phyloP scores from a whole-genome alignment of 2,797 vertebrate species.

The Labroides dimidiatus region DNA sequence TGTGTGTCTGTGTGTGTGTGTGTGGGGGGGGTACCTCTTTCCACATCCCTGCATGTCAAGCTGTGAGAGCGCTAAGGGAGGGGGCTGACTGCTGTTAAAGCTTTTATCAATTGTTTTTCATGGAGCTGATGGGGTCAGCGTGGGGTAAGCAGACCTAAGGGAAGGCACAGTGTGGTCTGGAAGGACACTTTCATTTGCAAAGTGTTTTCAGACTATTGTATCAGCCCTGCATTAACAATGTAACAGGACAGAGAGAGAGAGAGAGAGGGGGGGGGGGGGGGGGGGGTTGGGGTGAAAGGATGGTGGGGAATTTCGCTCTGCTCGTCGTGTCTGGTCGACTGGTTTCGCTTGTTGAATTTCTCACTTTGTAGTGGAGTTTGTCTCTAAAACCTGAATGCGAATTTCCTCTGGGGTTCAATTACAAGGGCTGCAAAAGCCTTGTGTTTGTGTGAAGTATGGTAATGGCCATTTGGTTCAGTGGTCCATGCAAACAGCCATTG shows the following conservation, averaged over 20 bases:
- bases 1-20: no score
- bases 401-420: conserved; percentile 72
- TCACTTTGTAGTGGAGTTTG: conserved; percentile 61
- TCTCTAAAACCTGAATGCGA: conserved; percentile 58
- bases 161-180: conserved; percentile 59
- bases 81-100: conserved; percentile 64
- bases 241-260: no score
- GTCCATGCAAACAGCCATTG: conserved; percentile 65
- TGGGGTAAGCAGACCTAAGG: conserved; percentile 72
- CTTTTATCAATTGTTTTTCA: conserved; percentile 79
- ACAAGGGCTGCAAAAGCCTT: conserved; percentile 61
- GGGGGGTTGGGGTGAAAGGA: neutral
- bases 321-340: conserved; percentile 61
- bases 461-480: conserved; percentile 80
- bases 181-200: conserved; percentile 77
- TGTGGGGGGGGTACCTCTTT: conserved; percentile 47
- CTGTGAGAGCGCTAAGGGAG: conserved; percentile 61
- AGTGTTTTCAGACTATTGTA: conserved; percentile 65
- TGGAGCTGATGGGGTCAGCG: conserved; percentile 77
- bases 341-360: conserved; percentile 72
- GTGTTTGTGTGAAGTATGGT: conserved; percentile 80
- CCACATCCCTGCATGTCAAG: conserved; percentile 57
- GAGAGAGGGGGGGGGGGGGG: conserved; percentile 32
- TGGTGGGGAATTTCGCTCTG: conserved; percentile 19
- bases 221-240: conserved; percentile 60